These are phyloP conservation scores for Ibycter americanus DNA, from an alignment of 2,797 vertebrate species.

Conservation along the genomic window DNA sequence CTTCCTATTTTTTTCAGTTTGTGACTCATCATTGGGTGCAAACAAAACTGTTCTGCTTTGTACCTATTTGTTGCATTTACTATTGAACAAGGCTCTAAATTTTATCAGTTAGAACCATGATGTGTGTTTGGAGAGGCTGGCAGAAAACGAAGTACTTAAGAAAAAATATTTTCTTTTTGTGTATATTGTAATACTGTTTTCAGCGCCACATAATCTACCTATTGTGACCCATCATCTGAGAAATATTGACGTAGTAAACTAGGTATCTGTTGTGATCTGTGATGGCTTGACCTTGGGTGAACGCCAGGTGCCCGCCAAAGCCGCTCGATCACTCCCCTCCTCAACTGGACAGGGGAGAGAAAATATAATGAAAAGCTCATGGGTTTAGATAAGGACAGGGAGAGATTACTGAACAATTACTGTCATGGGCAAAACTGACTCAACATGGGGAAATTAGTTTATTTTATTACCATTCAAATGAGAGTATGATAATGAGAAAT, in stretches of 20 bases:
- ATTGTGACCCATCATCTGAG: neutral
- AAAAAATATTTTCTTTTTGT: neutral
- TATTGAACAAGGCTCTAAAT: neutral
- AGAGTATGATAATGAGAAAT: no score
- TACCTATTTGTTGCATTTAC: neutral
- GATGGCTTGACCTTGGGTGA: no score
- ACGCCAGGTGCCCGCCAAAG: no score
- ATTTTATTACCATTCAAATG: no score
- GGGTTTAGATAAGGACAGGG: no score
- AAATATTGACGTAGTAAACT: neutral
- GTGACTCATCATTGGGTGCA: neutral
- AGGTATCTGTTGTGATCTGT: neutral
- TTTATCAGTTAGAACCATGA: neutral
- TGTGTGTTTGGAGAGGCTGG: neutral
- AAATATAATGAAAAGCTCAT: no score
- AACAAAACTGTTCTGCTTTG: neutral
- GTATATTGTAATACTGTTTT: neutral
- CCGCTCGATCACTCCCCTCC: no score
- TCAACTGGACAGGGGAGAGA: no score
- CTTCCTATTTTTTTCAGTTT: neutral
- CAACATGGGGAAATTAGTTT: no score
- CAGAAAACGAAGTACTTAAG: neutral
- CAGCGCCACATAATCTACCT: neutral
- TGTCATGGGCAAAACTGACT: no score
- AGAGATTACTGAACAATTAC: no score